phyloP scores from a whole-genome alignment of 2,113 vertebrate species.

The Canis aureus region DNA sequence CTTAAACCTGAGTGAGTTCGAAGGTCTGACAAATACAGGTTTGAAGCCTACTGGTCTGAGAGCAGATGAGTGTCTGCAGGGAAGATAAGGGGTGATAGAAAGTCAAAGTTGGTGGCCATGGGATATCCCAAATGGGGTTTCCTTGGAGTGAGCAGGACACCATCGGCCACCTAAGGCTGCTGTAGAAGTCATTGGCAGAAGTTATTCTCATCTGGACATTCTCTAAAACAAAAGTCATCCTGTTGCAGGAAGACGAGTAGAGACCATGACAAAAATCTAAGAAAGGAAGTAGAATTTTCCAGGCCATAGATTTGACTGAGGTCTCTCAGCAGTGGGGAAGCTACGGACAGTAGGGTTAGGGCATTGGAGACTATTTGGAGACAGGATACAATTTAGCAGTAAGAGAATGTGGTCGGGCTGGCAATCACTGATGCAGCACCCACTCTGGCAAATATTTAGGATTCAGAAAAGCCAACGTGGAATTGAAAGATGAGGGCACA shows the following conservation, averaged over 20 bases:
- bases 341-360: background rate
- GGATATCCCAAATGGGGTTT: background rate
- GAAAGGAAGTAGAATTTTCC: background rate
- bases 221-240: background rate
- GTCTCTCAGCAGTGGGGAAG: background rate
- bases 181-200: background rate
- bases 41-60: background rate
- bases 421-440: background rate
- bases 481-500: background rate
- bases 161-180: background rate
- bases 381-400: background rate
- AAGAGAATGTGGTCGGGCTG: too few relatives aligned
- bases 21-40: background rate
- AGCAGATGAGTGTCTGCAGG: background rate
- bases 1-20: background rate
- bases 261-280: background rate
- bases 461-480: background rate
- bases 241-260: background rate
- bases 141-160: background rate
- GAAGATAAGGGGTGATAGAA: background rate
- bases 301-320: background rate
- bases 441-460: background rate
- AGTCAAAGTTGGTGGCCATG: background rate
- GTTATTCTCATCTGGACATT: background rate
- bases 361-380: too few relatives aligned